These are phyloP conservation scores for Pseudochirops cupreus DNA, from an alignment of 2,797 vertebrate genomes.

Conservation along the genomic window DNA sequence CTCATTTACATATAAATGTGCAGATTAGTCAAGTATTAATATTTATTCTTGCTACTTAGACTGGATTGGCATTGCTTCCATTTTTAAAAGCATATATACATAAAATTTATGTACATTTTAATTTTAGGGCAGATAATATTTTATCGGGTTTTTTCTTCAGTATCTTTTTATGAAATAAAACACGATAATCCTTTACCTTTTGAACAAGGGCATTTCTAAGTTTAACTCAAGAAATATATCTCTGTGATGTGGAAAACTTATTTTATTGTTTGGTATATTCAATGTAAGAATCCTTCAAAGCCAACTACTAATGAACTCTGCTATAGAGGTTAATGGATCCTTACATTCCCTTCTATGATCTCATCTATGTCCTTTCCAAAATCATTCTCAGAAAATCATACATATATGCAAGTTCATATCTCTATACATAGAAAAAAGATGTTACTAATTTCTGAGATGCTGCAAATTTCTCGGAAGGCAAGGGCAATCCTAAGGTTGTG, in stretches of 20 bases:
- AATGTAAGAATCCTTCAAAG: conserved; percentile 46
- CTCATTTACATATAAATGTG: conserved; percentile 26
- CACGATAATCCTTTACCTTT: conserved; percentile 9
- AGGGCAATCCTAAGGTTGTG: conserved; percentile 51
- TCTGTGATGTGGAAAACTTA: not conserved
- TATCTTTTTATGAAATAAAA: conserved; percentile 49
- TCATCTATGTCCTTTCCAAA: conserved; percentile 17
- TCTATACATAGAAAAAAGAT: not conserved
- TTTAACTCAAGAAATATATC: conserved; percentile 22
- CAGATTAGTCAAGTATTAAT: conserved; percentile 16
- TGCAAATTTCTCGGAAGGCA: conserved; percentile 13
- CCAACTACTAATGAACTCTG: conserved; percentile 29
- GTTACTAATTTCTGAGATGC: conserved; percentile 17
- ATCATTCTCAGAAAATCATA: conserved; percentile 23
- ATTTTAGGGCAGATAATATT: not conserved
- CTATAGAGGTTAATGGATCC: conserved; percentile 40
- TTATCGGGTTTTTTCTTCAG: not conserved
- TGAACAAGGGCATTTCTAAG: conserved; percentile 33
- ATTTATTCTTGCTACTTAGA: conserved; percentile 45
- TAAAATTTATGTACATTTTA: not conserved
- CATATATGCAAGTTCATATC: conserved; percentile 28
- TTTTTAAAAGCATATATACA: not conserved
- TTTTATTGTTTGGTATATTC: conserved; percentile 44
- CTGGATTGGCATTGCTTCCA: not conserved
- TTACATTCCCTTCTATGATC: not conserved